Conservation (phyloP, 2,113 vertebrate species). For the Syngnathus floridae region DNA sequence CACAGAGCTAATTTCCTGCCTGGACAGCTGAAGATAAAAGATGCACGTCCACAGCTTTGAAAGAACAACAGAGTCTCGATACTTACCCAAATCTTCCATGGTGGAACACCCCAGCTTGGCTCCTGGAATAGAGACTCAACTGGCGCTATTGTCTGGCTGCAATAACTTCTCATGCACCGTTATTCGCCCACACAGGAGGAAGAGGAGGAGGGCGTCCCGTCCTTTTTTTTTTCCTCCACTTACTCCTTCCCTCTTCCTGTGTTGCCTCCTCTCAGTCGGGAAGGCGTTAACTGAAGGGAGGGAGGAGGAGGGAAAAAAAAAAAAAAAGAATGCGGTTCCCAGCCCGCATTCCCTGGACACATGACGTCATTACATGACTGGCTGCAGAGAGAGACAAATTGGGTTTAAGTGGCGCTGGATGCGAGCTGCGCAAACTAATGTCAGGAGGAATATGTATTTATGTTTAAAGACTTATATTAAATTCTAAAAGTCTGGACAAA, state of each 20-base stretch:
- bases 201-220: slow-evolving; percentile 54
- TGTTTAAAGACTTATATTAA: not conserved
- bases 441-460: not conserved
- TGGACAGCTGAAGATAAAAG: slow-evolving; percentile 31
- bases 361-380: slow-evolving; percentile 56
- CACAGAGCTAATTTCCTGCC: slow-evolving; percentile 45
- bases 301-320: slow-evolving; percentile 60
- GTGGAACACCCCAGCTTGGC: slow-evolving; percentile 28
- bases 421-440: not conserved
- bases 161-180: slow-evolving; percentile 61
- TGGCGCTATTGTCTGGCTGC: slow-evolving; percentile 47
- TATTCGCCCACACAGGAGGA: slow-evolving; percentile 58
- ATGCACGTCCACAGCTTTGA: slow-evolving; percentile 7
- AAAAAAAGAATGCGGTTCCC: slow-evolving; percentile 51
- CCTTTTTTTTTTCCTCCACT: slow-evolving; percentile 33
- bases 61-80: slow-evolving; percentile 3
- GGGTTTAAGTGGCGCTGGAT: slow-evolving; percentile 13
- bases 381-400: slow-evolving; percentile 30
- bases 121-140: slow-evolving; percentile 5
- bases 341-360: slow-evolving; percentile 51
- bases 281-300: slow-evolving; percentile 8
- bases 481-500: not conserved
- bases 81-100: slow-evolving; percentile 74
- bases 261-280: slow-evolving; percentile 45
- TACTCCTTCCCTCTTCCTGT: slow-evolving; percentile 56